Base-by-base conservation (phyloP, 1,140 invertebrate genomes). In the Holcopasites calliopsidis region DNA sequence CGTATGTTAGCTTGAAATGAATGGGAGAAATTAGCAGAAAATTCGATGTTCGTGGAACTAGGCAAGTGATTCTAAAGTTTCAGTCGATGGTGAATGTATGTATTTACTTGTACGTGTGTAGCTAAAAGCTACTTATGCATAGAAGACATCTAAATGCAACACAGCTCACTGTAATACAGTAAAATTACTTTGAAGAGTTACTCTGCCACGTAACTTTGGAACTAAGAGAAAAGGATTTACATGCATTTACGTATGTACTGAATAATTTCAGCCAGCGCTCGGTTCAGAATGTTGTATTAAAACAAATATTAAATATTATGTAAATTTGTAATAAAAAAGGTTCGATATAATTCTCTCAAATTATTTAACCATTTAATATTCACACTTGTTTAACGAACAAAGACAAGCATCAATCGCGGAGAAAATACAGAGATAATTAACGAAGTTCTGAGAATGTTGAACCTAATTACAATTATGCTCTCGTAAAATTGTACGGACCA, bases 1-100 rank as follows among this genome's bases (percentile, higher is more conserved):
- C 2, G 1, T 3, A 23, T 21, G 40, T 60, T 40, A 60, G 23
- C 57, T 60, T 35, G 2, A 21, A 60, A 40, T 60, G 35, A 21
- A 21, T 6, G 21, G 57, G 23, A 35, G 40, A 60, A 60, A 60
- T 60, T 60, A 60, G 35, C 57, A 13, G 13, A 23, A 42, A 35
- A 60, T 40, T 40, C 57, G 57, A 60, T 44, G 26, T 42, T 21
- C 60, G 26, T 44, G n/a, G 38, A 44, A 62, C 10, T 44, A 44
- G 60, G 28, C 40, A 21, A 31, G 40, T 44, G 60, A 62, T 44
- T 62, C 60, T 28, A 31, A 62, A 44, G 60, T 44, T 44, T 62
- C 13, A 44, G 40, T 35, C 16, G 26, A 23, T 13, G 1, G 11
- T 61, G 23, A 61, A 61, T 16, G 38, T 47, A 47, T 38, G 7